These are phyloP conservation scores for Paguma larvata DNA, from an alignment of 2,797 vertebrate genomes.

Conservation along the genomic window DNA sequence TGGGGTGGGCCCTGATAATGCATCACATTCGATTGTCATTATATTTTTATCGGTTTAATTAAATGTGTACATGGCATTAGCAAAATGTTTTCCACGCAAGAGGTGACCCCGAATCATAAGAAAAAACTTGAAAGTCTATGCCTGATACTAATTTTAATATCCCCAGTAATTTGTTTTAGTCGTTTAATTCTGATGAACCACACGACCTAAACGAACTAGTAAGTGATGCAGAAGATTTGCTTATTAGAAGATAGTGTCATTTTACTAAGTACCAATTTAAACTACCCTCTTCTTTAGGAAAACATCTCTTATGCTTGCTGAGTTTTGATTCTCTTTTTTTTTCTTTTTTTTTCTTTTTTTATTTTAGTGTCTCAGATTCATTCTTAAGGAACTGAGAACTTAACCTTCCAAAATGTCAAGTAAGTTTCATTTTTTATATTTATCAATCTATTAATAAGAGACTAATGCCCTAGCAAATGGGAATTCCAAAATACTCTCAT, in stretches of 20 bases:
- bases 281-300: slow-evolving; percentile 81
- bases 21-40: slow-evolving; percentile 66
- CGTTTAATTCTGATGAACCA: slow-evolving; percentile 68
- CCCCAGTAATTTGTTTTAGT: slow-evolving; percentile 54
- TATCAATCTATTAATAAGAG: slow-evolving; percentile 84
- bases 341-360: slow-evolving; percentile 84
- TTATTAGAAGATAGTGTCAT: slow-evolving; percentile 67
- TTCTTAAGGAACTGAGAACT: slow-evolving; percentile 90
- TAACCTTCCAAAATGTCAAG: slow-evolving; percentile 95
- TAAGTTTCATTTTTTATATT: slow-evolving; percentile 91
- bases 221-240: slow-evolving; percentile 70
- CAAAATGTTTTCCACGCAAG: slow-evolving; percentile 65
- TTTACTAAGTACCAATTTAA: slow-evolving; percentile 79
- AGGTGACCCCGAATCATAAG: slow-evolving; percentile 55
- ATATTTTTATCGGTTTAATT: slow-evolving; percentile 65
- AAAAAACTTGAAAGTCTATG: slow-evolving; percentile 49
- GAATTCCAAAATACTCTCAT: slow-evolving; percentile 86
- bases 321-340: slow-evolving; percentile 85
- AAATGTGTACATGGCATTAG: slow-evolving; percentile 67
- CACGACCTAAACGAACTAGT: slow-evolving; percentile 55
- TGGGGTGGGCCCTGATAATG: slow-evolving; percentile 45
- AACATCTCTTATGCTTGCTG: slow-evolving; percentile 78
- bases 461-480: slow-evolving; percentile 86
- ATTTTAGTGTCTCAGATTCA: slow-evolving; percentile 90
- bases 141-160: slow-evolving; percentile 67